These are phyloP conservation scores for Phalloptychus januarius DNA, from an alignment of 2,797 vertebrate species.

Conservation along the genomic window DNA sequence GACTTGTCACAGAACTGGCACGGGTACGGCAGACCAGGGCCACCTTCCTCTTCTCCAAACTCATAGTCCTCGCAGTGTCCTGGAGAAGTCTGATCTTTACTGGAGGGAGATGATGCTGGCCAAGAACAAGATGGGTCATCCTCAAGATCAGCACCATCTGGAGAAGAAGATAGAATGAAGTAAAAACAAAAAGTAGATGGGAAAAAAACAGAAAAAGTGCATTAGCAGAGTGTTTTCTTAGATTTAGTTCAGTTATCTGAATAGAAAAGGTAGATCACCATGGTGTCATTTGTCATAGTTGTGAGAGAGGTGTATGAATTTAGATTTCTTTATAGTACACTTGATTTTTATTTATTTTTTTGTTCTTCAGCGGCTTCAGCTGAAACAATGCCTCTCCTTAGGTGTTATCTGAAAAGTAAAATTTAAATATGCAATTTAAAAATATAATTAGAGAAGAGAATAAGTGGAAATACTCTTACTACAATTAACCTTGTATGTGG, in stretches of 20 bases:
- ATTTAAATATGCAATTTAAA: constrained; percentile 77
- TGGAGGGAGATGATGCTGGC: constrained; percentile 97
- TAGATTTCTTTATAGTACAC: constrained; percentile 55
- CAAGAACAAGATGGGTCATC: constrained; percentile 98
- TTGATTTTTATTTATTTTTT: constrained; percentile 24
- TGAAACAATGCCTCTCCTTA: constrained; percentile 73
- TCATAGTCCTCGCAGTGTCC: constrained; percentile 96
- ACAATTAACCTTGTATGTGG: constrained; percentile 87
- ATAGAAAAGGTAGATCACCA: constrained; percentile 53
- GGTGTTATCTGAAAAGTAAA: constrained; percentile 77
- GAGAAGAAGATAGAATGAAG: constrained; percentile 55
- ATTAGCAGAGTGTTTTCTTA: constrained; percentile 51
- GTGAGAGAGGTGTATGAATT: constrained; percentile 64
- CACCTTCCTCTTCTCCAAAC: constrained; percentile 97
- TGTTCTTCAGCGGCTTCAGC: constrained; percentile 50
- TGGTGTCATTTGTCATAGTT: constrained; percentile 64
- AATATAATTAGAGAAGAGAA: constrained; percentile 79
- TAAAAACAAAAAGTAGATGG: constrained; percentile 16
- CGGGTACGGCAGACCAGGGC: constrained; percentile 93
- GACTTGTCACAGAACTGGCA: constrained; percentile 99
- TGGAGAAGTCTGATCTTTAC: constrained; percentile 98
- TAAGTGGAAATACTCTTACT: constrained; percentile 79
- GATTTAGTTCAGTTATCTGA: constrained; percentile 60
- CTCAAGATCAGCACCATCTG: constrained; percentile 95
- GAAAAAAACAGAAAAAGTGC: constrained; percentile 19